Percentiles rank a stretch among this genome's conserved stretches.
Evolutionary conservation across 1,140 invertebrate genomes (phyloP).

Genomic region (Hermetia illucens): DNA sequence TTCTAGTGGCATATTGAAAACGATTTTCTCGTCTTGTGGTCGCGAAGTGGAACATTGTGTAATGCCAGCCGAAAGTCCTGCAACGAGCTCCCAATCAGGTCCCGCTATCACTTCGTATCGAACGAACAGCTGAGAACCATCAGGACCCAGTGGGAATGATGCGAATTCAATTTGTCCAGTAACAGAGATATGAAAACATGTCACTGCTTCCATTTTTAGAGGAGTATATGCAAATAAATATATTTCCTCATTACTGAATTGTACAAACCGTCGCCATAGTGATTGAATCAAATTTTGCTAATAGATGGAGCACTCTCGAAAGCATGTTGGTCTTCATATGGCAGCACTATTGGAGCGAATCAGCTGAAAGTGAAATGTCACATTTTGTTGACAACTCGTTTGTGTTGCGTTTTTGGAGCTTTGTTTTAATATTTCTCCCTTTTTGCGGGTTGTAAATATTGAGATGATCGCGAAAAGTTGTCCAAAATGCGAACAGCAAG

Average conservation of each 20-base stretch:
- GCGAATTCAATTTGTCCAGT: conserved; percentile 26
- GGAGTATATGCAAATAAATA: too few species aligned
- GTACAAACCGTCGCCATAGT: too few species aligned
- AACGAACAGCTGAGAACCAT: conserved; percentile 22
- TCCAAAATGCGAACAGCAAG: conserved; percentile 48
- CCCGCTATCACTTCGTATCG: conserved; percentile 28
- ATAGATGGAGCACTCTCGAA: too few species aligned
- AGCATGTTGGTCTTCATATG: too few species aligned
- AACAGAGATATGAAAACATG: conserved; percentile 20
- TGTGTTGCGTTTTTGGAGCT: too few species aligned
- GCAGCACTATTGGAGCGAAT: too few species aligned
- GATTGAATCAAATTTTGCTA: too few species aligned
- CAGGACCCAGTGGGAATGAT: conserved; percentile 23
- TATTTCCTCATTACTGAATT: too few species aligned
- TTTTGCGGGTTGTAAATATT: conserved; percentile 19
- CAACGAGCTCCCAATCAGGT: conserved; percentile 24
- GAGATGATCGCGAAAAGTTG: conserved; percentile 45
- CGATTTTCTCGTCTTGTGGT: conserved; percentile 18
- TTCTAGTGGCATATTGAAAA: conserved; percentile 31
- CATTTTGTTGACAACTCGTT: too few species aligned
- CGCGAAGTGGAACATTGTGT: conserved; percentile 23
- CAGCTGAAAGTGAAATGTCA: too few species aligned
- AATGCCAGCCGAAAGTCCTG: conserved; percentile 24
- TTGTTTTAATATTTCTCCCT: too few species aligned
- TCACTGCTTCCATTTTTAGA: too few species aligned